Conservation (phyloP, 2,888 invertebrate genomes). For the Drosophila trichaetosa region DNA sequence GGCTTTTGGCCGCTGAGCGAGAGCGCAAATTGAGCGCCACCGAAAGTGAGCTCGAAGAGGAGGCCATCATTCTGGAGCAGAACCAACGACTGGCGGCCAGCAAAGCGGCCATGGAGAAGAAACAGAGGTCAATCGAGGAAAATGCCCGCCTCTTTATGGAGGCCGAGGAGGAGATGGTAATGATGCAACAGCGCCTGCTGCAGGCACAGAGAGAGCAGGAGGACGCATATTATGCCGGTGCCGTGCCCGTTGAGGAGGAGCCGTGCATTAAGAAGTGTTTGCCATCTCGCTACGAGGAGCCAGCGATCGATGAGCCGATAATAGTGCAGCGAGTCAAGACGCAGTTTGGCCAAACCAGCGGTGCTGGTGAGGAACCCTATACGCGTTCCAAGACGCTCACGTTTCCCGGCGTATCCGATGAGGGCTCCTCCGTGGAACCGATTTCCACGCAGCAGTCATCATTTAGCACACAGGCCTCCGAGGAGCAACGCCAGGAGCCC, state of each 20-base stretch:
- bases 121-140: constrained; percentile 78
- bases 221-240: constrained; percentile 65
- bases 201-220: constrained; percentile 57
- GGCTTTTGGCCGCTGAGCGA: constrained; percentile 66
- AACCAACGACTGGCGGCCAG: constrained; percentile 50
- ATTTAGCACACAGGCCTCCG: constrained; percentile 81
- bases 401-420: constrained; percentile 82
- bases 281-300: constrained; percentile 57
- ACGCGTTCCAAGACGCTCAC: constrained; percentile 71
- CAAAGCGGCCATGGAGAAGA: constrained; percentile 61
- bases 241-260: constrained; percentile 71
- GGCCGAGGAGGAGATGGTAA: constrained; percentile 83
- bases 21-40: constrained; percentile 65
- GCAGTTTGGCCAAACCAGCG: constrained; percentile 79
- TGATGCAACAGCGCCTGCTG: constrained; percentile 71
- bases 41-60: constrained; percentile 70
- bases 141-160: constrained; percentile 81
- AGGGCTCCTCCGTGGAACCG: constrained; percentile 82
- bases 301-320: constrained; percentile 45
- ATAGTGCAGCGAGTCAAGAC: constrained; percentile 81
- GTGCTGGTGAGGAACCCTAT: constrained; percentile 65
- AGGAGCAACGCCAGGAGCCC: constrained; percentile 86
- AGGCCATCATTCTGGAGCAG: constrained; percentile 52
- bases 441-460: constrained; percentile 79
- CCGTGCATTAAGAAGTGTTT: constrained; percentile 68